Evolutionary conservation across 2,888 invertebrate species (phyloP), one percentile per base, ranked within the genome.

Genomic region (Leptinotarsa haldemani): DNA sequence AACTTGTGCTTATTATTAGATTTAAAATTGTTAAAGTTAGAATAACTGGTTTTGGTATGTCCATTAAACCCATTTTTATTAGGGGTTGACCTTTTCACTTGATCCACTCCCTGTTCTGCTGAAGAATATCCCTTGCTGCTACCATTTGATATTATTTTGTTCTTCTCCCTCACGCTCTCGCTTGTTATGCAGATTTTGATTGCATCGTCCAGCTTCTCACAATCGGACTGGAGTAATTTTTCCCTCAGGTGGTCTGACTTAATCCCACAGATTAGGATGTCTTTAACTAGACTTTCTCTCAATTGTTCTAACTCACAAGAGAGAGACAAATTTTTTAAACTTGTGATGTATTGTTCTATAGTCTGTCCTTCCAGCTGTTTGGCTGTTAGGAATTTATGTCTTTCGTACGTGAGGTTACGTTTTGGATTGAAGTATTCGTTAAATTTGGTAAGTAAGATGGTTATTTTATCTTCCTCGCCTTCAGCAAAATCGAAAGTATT

Each of bases 181-280:
- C 48, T 48, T 48, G 48, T 48, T 13, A 48, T 48, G 16, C 48
- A 48, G 13, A 12, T 48, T 16, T 48, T 48, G 48, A 48, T 48
- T 13, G 48, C 48, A 12, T 48, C 48, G 13, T 48, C 48, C 48
- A 48, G 48, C 16, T 48, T 48, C 16, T 48, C 48, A 16, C 48
- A 13, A 12, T 48, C 48, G 13, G 48, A 48, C 48, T 70, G 67
- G 0, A 80, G 66, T 20, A 79, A 68, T 52, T 73, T 70, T 68
- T 80, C 75, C 40, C 77, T 69, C 12, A 78, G 18, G 50, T 70
- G 58, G 40, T 71, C 63, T 2, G 65, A 69, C 15, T 50, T 63
- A n/a, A 75, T 25, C 4, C 75, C 75, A 68, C 75, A 75, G 1
- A 73, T 71, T 48, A 75, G 48, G 15, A 75, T 61, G 52, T 71